Conservation (phyloP, 2,797 vertebrate species). For the Sebastes steindachneri region DNA sequence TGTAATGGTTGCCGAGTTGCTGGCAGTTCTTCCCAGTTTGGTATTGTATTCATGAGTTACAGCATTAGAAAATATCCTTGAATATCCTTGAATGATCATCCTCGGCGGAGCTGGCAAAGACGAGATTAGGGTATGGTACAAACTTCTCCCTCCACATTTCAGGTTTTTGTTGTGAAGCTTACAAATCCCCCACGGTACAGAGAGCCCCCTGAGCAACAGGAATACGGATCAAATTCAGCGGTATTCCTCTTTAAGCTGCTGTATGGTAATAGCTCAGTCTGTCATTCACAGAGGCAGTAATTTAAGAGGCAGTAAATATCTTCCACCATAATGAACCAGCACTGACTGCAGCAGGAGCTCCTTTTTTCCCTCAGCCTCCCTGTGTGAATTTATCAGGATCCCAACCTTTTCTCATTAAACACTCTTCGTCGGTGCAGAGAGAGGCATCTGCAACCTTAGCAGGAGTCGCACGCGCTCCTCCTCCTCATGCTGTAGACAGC, state of each 20-base stretch:
- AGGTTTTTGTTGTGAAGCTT: too few species aligned
- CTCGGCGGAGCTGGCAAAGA: background rate
- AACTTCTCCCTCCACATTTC: constrained; percentile 14
- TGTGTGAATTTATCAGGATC: constrained; percentile 48
- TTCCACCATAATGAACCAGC: constrained; percentile 36
- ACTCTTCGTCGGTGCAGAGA: constrained; percentile 50
- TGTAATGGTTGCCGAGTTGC: background rate
- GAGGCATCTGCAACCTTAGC: constrained; percentile 67
- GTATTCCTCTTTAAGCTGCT: constrained; percentile 24
- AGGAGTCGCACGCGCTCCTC: constrained; percentile 37
- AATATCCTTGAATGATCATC: constrained; percentile 6
- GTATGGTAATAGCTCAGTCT: constrained; percentile 27
- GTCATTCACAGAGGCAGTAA: constrained; percentile 33
- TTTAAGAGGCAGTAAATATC: constrained; percentile 55
- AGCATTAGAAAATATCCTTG: background rate
- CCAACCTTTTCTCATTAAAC: constrained; percentile 66
- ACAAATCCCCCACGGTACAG: constrained; percentile 20
- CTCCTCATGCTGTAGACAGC: constrained; percentile 32
- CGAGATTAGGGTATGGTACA: constrained; percentile 20
- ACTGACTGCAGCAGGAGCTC: constrained; percentile 23
- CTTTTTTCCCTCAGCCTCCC: constrained; percentile 1
- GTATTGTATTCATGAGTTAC: background rate
- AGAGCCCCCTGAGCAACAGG: constrained; percentile 4
- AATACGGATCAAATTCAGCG: constrained; percentile 25
- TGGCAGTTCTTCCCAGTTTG: background rate